phyloP scores from a whole-genome alignment of 2,888 invertebrate genomes.

The Tortricodes alternella region DNA sequence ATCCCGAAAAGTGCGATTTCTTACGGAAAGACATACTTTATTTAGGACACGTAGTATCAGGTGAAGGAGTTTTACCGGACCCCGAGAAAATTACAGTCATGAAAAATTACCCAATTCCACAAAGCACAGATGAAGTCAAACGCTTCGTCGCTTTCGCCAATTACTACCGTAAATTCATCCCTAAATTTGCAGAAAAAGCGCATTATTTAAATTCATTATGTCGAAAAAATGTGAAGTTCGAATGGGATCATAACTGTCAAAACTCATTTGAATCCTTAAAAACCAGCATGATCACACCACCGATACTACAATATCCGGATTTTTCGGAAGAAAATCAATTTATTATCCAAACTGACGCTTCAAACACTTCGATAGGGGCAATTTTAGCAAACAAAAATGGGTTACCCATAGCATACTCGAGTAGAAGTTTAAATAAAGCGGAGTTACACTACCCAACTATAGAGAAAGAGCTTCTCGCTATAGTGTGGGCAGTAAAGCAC shows the following conservation, averaged over 20 bases:
- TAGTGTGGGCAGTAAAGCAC: conserved; percentile 32
- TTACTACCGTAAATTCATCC: neutral
- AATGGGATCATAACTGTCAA: neutral
- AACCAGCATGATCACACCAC: neutral
- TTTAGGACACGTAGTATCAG: neutral
- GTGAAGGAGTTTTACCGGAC: neutral
- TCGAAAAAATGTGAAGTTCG: conserved; percentile 2
- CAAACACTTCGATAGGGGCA: conserved; percentile 2
- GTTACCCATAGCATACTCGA: conserved; percentile 1
- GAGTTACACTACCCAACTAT: conserved; percentile 32
- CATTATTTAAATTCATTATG: neutral
- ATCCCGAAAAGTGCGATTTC: neutral
- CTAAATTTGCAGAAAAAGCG: neutral
- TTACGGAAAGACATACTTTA: neutral
- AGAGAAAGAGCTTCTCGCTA: conserved; percentile 32
- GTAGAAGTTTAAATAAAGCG: conserved; percentile 3
- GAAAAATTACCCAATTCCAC: neutral
- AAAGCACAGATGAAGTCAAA: neutral
- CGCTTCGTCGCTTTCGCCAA: neutral
- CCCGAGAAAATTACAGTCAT: neutral
- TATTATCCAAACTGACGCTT: conserved; percentile 14
- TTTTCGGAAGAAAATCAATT: conserved; percentile 10
- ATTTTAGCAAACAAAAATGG: neutral
- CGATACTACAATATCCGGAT: conserved; percentile 14
- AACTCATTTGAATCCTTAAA: neutral